Conservation (phyloP, 2,797 vertebrate species). For the Gallinago stenura region DNA sequence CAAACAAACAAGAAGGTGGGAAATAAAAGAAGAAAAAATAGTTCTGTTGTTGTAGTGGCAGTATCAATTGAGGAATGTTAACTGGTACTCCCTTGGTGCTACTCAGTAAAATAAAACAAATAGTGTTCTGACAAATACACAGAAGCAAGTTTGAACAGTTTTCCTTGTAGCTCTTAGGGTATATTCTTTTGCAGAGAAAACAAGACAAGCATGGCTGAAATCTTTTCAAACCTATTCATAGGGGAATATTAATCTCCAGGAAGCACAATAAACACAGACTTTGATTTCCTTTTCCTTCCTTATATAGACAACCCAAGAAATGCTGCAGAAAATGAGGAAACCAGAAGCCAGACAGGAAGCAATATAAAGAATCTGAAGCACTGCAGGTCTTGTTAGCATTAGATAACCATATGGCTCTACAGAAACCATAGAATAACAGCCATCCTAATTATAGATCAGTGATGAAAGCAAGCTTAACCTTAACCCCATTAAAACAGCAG, state of each 20-base stretch:
- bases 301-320: constrained; percentile 43
- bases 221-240: constrained; percentile 33
- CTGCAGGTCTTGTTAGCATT: constrained; percentile 53
- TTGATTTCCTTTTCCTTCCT: constrained; percentile 61
- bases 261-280: constrained; percentile 63
- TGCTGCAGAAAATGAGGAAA: constrained; percentile 61
- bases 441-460: constrained; percentile 55
- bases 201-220: constrained; percentile 16
- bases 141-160: constrained; percentile 28
- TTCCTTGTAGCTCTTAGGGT: constrained; percentile 5
- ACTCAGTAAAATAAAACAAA: constrained; percentile 30
- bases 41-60: not conserved
- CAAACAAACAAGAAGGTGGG: not conserved
- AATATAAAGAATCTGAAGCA: constrained; percentile 47
- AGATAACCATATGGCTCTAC: constrained; percentile 55
- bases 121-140: constrained; percentile 14
- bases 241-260: constrained; percentile 57
- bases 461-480: constrained; percentile 54
- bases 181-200: constrained; percentile 46
- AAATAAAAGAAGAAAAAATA: not conserved
- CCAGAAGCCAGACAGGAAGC: constrained; percentile 60
- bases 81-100: not conserved
- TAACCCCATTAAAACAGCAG: constrained; percentile 36
- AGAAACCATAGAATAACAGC: constrained; percentile 42
- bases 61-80: not conserved